Base-by-base conservation (phyloP, 2,113 vertebrate species). In the Varanus salvator region DNA sequence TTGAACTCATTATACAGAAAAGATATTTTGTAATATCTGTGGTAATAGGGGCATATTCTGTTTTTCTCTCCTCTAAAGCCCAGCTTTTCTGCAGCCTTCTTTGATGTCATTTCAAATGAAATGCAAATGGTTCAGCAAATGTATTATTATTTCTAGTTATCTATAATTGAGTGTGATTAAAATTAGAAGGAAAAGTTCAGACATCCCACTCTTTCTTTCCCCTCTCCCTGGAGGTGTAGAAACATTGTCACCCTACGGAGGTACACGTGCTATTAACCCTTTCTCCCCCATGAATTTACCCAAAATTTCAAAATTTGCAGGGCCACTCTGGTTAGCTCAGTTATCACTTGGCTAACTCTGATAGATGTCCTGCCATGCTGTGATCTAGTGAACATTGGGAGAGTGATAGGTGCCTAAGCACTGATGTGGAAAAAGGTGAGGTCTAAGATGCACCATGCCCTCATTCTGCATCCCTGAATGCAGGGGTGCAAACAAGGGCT, bases 101-200 rank as follows among this genome's bases (percentile, higher is more conserved):
- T 66, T 83, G 82, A 69, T 68, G 82, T 60, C 34, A 84, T 27
- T n/a, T 72, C 84, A 85, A 72, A 71, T 52, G 44, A 85, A n/a
- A 85, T 52, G 2, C n/a, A 71, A 52, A 71, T 50, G 66, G 15
- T 27, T 50, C 6, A 44, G 44, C 25, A 85, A 48, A 72, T 23
- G 8, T 72, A 85, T 21, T 64, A 66, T 66, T 68, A 72, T 72
- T 52, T 72, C 38, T 8, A 50, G 64, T 84, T 38, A 29, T 48
- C 15, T 48, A 23, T 48, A 50, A 48, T 12, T 57, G 80, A n/a
- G 50, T 25, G n/a, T 8, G n/a, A 60, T 69, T 38, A 38, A 64
- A 1, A 38, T 34, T 12, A 19, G 21, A 84, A 68, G 25, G 38
- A 17, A 29, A 44, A 6, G 34, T 12, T 48, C 60, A 84, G 38